Evolutionary conservation across 2,797 vertebrate genomes (phyloP), one percentile per base, ranked within the genome.

Genomic region (Petrocephalus sullivani): DNA sequence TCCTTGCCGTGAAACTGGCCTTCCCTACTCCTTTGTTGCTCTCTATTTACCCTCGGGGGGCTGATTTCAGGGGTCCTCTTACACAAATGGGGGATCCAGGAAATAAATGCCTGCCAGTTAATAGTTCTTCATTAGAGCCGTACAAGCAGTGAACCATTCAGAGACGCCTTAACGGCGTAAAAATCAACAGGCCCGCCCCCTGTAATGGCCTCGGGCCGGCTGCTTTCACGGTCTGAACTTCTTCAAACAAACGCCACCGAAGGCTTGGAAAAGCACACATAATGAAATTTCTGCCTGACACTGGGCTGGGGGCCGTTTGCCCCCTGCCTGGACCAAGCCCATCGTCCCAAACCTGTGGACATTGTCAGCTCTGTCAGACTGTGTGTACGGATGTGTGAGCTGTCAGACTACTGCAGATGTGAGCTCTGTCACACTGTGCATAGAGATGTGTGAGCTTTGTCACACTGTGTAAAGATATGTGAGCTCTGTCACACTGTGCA

Each of bases 191-290:
- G 16, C 51, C 49, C 85, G 82, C 87, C 75, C 86, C 64, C 82
- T 87, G 88, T 88, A 90, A 89, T 89, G 89, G 91, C 84, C 89
- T 91, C 88, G 41, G 37, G 71, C 4, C 6, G 71, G 37, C 71
- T 78, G 37, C 71, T 90, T 91, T 88, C 75, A 88, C 78, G 37
- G 71, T 8, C 81, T 87, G 28, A 49, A 85, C 86, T 86, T 89
- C 84, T 89, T 85, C 83, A 67, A 88, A 88, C 87, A 88, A 28
- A 88, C 89, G 85, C 87, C 89, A 88, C 85, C 88, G 61, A 89
- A 91, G 89, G 91, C 90, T 93, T 91, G 93, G 89, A 93, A 94
- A 91, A 90, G 92, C 91, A 86, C 94, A 95, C 94, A 92, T 95
- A 92, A 92, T 94, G 93, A 94, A 94, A 90, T 91, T 88, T 64